Evolutionary conservation across 2,888 invertebrate genomes (phyloP).

Genomic region (Acanthosepion pharaonis): DNA sequence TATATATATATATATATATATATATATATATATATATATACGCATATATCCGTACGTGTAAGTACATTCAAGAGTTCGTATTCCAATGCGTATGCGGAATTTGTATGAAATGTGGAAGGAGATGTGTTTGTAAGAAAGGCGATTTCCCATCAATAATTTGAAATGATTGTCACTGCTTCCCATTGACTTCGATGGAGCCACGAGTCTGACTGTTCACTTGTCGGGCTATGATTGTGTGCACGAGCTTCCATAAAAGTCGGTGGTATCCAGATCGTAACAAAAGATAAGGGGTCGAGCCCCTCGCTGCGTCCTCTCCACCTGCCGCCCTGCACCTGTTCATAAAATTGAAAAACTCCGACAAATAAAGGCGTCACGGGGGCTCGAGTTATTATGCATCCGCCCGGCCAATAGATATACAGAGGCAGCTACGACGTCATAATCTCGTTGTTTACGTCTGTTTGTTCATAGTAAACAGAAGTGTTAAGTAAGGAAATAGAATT

Average conservation of each 20-base stretch:
- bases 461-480: background rate
- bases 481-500: background rate
- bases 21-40: background rate
- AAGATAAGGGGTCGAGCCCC: background rate
- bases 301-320: background rate
- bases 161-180: background rate
- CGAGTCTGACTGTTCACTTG: conserved; percentile 13
- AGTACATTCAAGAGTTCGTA: too few relatives aligned
- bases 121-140: background rate
- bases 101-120: background rate
- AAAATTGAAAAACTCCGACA: background rate
- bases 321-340: background rate
- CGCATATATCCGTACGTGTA: background rate
- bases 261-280: background rate
- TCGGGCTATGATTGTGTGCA: background rate
- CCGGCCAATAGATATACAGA: background rate
- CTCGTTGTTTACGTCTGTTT: background rate
- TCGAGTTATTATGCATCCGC: background rate
- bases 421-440: background rate
- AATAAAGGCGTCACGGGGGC: background rate
- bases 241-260: background rate
- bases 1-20: background rate
- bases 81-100: too few relatives aligned
- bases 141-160: background rate
- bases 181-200: background rate